Conservation (phyloP, 1,140 invertebrate genomes). For the Brachionus paranguensis region DNA sequence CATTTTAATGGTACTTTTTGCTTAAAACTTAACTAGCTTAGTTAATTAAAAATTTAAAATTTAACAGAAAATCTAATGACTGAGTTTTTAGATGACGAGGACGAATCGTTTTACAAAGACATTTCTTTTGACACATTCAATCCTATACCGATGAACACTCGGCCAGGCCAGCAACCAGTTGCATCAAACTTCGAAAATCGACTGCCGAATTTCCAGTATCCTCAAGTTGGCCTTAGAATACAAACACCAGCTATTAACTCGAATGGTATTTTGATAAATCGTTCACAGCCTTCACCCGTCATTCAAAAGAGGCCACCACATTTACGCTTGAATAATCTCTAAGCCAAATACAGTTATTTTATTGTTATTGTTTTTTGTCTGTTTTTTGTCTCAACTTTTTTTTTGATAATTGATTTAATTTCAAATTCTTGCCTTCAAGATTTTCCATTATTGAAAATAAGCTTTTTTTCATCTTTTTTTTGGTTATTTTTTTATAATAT, state of each 20-base stretch:
- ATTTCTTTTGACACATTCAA: conserved; percentile 14
- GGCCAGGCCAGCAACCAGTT: not conserved
- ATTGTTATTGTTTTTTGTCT: not conserved
- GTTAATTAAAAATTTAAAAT: not conserved
- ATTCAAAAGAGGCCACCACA: conserved; percentile 11
- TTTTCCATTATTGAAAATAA: conserved; percentile 2
- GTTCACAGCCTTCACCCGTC: not conserved
- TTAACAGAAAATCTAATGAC: conserved; percentile 16
- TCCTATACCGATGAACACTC: not conserved
- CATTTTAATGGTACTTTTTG: conserved; percentile 27
- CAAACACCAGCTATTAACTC: not conserved
- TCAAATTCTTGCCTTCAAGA: not conserved
- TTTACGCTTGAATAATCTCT: conserved; percentile 21
- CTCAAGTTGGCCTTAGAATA: not conserved
- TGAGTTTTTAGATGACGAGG: conserved; percentile 31
- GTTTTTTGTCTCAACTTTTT: not conserved
- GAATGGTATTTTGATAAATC: not conserved
- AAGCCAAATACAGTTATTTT: not conserved
- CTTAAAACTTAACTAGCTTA: not conserved
- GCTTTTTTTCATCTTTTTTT: not conserved
- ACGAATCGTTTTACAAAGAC: conserved; percentile 26
- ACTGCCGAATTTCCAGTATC: not conserved
- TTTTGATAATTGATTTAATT: not conserved
- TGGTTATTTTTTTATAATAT: not conserved
- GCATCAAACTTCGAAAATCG: not conserved